Evolutionary conservation across 2,888 invertebrate species (phyloP), one percentile per base, ranked within the genome.

Genomic region (Catocala fraxini): DNA sequence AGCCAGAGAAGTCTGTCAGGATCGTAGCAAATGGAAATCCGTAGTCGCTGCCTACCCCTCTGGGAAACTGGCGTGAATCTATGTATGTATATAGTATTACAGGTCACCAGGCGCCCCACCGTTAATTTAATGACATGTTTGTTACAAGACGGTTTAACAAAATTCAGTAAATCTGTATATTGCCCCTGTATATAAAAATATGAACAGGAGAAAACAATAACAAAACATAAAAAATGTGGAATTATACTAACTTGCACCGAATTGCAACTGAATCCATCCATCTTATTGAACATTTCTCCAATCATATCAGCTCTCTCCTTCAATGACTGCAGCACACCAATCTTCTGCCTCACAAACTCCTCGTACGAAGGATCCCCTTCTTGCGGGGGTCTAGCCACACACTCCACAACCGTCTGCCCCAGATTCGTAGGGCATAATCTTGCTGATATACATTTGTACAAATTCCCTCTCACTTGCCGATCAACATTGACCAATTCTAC

Each of bases 391-490:
- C 97, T 97, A 0, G 79, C 78, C 49, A 99, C 96, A 59, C 97
- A 96, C 85, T 97, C 98, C 91, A 98, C 96, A 3, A 96, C 96
- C 10, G 96, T 96, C 95, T 98, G 98, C 41, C 99, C 99, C 56
- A 97, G 92, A 4, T 97, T 97, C 9, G 98, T 97, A 6, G 98
- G 97, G 85, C 99, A 99, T 45, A 99, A 91, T 92, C 97, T 98
- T n/a, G 98, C 98, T 11, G 34, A 41, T 10, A 63, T 55, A 47
- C 46, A 57, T 13, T 63, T 63, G 12, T 51, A 58, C 10, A 63
- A 43, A 35, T 63, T 47, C 6, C 33, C 41, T 6, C 55, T 48
- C 9, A 71, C 69, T 3, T 96, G 92, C 0, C 97, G 96, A 74
- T 97, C 97, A 87, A 99, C 92, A 85, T 99, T 99, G 25, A 98